Base-by-base conservation (phyloP, 2,888 invertebrate species). In the Plagiodera versicolora region DNA sequence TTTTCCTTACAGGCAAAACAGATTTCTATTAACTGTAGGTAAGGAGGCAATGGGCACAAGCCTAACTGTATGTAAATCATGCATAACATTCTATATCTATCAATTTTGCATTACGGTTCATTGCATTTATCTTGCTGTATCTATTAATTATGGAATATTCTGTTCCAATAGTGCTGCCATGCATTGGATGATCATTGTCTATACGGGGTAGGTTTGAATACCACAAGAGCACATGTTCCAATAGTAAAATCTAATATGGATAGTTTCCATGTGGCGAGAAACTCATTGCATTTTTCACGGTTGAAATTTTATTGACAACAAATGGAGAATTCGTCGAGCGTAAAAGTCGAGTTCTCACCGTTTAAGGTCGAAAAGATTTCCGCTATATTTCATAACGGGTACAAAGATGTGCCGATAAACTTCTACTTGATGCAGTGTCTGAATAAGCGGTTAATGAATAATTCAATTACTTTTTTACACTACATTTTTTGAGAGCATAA, bases 331-430 rank as follows among this genome's bases (percentile, higher is more conserved):
- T 52, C 51, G 60, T 56, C 64, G 61, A 61, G 67, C 67, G 64
- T 61, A 63, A 66, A 66, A 67, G 54, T 54, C 57, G 14, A 61
- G 64, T 67, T 67, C 56, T 58, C 64, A 67, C 65, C 56, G 58
- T 63, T 64, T 64, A 64, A 66, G 64, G 62, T 62, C 67, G 53
- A 50, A 59, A 55, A 63, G 65, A 64, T 67, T 61, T 61, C 53
- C 63, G 61, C 49, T 55, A 59, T 53, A 60, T 61, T 61, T 63
- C 55, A 67, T 67, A 67, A 65, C 65, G 67, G 63, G 47, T 60
- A 65, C 58, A 50, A 65, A 67, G 65, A 56, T 60, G 57, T 63
- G 61, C 63, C 58, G 53, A 66, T 61, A 63, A 65, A 53, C 54
- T 63, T 60, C 59, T 50, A 53, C 39, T 49, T 57, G 24, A 14